Percentiles rank a stretch among this genome's conserved stretches.
Conservation (phyloP, 2,888 invertebrate genomes). For the Acronicta alni region DNA sequence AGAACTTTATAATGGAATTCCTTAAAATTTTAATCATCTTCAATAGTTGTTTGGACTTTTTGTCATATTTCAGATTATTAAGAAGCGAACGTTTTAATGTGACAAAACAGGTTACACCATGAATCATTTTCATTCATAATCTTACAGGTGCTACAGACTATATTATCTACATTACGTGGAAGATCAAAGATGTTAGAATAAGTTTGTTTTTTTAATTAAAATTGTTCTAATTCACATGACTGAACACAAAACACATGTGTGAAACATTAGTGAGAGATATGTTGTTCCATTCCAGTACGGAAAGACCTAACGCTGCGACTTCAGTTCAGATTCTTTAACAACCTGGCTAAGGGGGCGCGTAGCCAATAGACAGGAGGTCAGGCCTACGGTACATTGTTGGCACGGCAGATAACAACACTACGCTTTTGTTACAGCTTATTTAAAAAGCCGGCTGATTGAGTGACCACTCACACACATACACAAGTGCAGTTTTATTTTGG, state of each 20-base stretch:
- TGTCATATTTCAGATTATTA: not conserved
- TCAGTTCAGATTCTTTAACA: constrained; percentile 98
- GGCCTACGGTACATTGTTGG: constrained; percentile 79
- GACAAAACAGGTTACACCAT: not conserved
- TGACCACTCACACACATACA: constrained; percentile 75
- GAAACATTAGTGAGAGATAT: constrained; percentile 74
- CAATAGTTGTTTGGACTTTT: no score
- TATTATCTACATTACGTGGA: not conserved
- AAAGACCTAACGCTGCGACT: constrained; percentile 98
- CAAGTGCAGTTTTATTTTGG: constrained; percentile 78
- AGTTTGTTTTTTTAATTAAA: constrained; percentile 5
- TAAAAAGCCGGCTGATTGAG: constrained; percentile 63
- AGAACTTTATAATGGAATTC: no score
- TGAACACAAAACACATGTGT: constrained; percentile 59
- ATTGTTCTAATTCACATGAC: constrained; percentile 59
- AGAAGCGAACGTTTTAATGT: constrained; percentile 13
- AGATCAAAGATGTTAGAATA: not conserved
- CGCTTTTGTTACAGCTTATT: constrained; percentile 85
- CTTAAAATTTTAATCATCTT: no score
- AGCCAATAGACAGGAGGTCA: constrained; percentile 92
- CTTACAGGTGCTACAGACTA: not conserved
- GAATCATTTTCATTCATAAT: constrained; percentile 4
- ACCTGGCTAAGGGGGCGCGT: constrained; percentile 95
- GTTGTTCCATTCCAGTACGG: constrained; percentile 95
- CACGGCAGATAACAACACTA: constrained; percentile 84